A percentile compares a stretch with the other conserved stretches of the same genome.
Evolutionary conservation across 2,888 invertebrate species (phyloP).

Genomic region (Metallyticus violacea): DNA sequence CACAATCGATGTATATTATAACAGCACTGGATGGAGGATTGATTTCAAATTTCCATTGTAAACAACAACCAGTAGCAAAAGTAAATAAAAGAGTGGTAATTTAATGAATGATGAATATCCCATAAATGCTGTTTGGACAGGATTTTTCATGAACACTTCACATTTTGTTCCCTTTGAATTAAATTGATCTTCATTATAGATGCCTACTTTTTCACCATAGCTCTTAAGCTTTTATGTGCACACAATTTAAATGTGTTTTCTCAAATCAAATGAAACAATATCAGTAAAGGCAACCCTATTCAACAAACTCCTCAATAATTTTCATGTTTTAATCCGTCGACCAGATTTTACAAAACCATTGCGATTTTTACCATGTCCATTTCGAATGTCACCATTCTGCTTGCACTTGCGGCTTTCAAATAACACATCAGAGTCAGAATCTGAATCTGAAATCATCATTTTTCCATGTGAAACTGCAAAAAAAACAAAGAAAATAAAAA

Average conservation of each 20-base stretch:
- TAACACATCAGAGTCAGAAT: slow-evolving; percentile 81
- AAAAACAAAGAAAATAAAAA: not conserved
- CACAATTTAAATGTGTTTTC: not conserved
- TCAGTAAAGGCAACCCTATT: not conserved
- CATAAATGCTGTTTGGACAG: not conserved
- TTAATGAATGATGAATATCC: not conserved
- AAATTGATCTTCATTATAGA: not conserved
- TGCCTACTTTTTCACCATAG: not conserved
- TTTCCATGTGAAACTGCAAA: slow-evolving; percentile 58
- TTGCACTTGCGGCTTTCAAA: slow-evolving; percentile 63
- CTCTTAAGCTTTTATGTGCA: not conserved
- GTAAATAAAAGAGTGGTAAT: not conserved
- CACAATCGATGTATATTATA: not conserved
- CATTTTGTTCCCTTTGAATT: not conserved
- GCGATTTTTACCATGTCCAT: slow-evolving; percentile 54
- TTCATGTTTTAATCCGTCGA: slow-evolving; percentile 54
- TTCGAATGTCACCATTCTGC: slow-evolving; percentile 52
- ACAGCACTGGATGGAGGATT: not conserved
- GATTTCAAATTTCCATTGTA: not conserved
- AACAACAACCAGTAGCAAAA: not conserved
- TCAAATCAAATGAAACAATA: not conserved
- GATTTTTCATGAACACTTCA: not conserved
- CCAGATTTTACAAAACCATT: slow-evolving; percentile 55
- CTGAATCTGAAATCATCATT: slow-evolving; percentile 69
- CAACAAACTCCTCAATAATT: not conserved